Evolutionary conservation across 2,797 vertebrate species (phyloP).

Genomic region (Phrynocephalus guinanensis): DNA sequence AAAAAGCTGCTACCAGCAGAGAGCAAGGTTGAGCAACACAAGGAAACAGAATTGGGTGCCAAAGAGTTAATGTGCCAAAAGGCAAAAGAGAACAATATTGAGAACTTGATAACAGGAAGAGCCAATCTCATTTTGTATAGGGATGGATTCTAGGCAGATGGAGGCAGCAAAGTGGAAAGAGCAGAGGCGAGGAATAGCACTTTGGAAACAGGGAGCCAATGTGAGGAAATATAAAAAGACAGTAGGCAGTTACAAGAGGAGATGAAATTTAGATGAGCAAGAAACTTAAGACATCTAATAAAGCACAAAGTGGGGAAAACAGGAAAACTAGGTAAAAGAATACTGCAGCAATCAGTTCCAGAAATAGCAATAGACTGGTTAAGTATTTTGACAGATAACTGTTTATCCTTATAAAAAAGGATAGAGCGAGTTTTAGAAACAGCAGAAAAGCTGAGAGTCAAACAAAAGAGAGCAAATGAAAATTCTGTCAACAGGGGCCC

Average conservation of each 20-base stretch:
- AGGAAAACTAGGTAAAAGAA: background rate
- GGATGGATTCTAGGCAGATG: background rate
- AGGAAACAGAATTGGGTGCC: background rate
- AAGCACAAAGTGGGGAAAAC: background rate
- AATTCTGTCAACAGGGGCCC: background rate
- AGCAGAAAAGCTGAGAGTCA: too few relatives aligned
- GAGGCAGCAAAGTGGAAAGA: background rate
- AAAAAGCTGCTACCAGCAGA: background rate
- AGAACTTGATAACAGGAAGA: background rate
- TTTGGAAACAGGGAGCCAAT: background rate
- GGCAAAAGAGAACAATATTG: background rate
- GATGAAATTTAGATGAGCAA: background rate
- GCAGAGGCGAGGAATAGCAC: background rate
- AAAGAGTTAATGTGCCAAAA: background rate
- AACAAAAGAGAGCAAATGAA: background rate
- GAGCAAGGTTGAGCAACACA: background rate
- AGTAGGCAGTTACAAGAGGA: background rate
- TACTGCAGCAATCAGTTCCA: background rate
- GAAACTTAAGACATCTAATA: background rate
- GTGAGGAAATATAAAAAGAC: background rate
- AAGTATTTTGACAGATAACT: background rate
- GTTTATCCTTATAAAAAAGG: too few relatives aligned
- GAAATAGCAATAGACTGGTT: background rate
- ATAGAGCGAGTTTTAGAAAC: background rate
- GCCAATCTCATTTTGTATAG: background rate